Conservation (phyloP, 2,888 invertebrate genomes). For the Augiades crinisus region DNA sequence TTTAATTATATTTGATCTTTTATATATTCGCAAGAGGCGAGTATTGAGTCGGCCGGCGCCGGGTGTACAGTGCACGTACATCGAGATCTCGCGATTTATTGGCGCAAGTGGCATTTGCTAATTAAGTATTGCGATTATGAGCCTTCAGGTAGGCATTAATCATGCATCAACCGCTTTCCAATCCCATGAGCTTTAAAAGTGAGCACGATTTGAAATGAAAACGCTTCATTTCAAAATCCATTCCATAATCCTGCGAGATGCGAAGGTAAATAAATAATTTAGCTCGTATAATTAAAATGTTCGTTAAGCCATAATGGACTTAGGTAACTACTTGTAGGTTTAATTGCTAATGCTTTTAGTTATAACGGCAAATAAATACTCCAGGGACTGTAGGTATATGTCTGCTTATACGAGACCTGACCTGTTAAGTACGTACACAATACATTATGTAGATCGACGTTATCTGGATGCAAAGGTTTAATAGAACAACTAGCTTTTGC, state of each 20-base stretch:
- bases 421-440: not conserved
- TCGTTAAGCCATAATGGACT: constrained; percentile 10
- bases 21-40: constrained; percentile 2
- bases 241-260: constrained; percentile 8
- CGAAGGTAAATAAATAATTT: constrained; percentile 3
- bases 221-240: constrained; percentile 7
- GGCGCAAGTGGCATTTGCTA: constrained; percentile 3
- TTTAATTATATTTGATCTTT: constrained; percentile 10
- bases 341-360: constrained; percentile 10
- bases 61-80: not conserved
- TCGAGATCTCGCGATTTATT: constrained; percentile 20
- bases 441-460: not conserved
- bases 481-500: too few species aligned
- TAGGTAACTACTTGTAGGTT: constrained; percentile 5
- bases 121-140: constrained; percentile 17
- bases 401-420: not conserved
- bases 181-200: constrained; percentile 6
- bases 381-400: not conserved
- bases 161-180: constrained; percentile 11
- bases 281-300: constrained; percentile 3
- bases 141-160: constrained; percentile 12
- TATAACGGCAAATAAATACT: not conserved
- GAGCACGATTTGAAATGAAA: not conserved
- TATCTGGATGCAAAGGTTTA: not conserved
- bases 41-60: not conserved